Evolutionary conservation across 2,797 vertebrate species (phyloP), one percentile per base, ranked within the genome.

Genomic region (Pitangus sulphuratus): DNA sequence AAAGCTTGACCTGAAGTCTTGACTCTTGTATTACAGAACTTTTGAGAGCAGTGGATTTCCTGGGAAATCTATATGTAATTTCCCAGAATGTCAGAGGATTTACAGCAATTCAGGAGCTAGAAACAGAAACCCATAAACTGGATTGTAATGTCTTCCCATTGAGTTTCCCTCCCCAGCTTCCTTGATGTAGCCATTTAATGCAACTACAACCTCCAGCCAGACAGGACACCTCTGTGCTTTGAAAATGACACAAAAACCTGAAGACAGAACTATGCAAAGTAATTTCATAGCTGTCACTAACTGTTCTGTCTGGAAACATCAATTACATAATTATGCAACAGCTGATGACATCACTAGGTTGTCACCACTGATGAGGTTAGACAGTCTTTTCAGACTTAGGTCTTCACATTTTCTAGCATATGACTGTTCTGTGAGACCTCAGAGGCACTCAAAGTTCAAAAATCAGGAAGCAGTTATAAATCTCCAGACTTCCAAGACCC

Each of bases 11-110:
- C 74, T 44, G 33, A 80, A 93, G 60, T 44, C 45, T 35, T 58
- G 22, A 68, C 8, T 87, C 42, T 35, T 21, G 6, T 25, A 79
- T 62, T 58, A 35, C 0, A 65, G 24, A 11, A 61, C 47, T 54
- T 70, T 5, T 8, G 13, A 54, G 13, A 81, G 64, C 31, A 91
- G 14, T 24, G 14, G 42, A 90, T 81, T 86, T 95, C 85, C 80
- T 66, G 25, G 1, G 6, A 12, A 90, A 84, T 58, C 35, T 57
- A 44, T n/a, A 56, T 60, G 40, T 80, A 35, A 62, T 66, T 94
- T 93, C 76, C 37, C 33, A 65, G 42, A 80, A 83, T 4, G 5
- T 17, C 72, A 53, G 20, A 87, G 3, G 5, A 45, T 60, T 93
- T 91, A 87, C 3, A 0, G 57, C 50, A 94, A 91, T 75, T 68